Conservation (phyloP, 1,140 invertebrate genomes). For the Ips typographus region DNA sequence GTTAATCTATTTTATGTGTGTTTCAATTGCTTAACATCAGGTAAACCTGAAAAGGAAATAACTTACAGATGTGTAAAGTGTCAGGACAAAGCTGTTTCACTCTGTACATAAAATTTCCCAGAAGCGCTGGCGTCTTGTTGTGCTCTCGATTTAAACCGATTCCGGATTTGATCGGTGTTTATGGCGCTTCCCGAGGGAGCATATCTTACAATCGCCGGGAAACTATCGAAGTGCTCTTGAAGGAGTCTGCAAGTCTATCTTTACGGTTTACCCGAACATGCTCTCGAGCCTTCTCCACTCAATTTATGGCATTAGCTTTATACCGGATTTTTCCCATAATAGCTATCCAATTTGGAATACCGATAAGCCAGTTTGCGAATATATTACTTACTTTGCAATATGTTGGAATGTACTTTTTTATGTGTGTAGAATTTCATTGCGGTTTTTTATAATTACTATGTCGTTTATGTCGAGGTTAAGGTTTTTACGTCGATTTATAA, state of each 20-base stretch:
- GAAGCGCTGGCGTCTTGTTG: slow-evolving; percentile 12
- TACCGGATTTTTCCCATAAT: not conserved
- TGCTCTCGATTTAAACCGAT: slow-evolving; percentile 24
- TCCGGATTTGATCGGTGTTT: slow-evolving; percentile 30
- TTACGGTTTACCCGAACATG: slow-evolving; percentile 21
- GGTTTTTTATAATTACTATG: too few relatives aligned
- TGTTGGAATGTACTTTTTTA: too few relatives aligned
- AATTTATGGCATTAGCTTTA: slow-evolving; percentile 22
- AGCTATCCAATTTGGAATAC: too few relatives aligned
- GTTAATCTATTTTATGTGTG: too few relatives aligned
- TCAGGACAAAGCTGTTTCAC: not conserved
- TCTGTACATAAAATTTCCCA: slow-evolving; percentile 6
- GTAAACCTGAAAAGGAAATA: too few relatives aligned
- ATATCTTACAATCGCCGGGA: slow-evolving; percentile 25
- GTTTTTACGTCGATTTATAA: too few relatives aligned
- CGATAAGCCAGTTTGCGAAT: too few relatives aligned
- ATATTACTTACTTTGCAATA: too few relatives aligned
- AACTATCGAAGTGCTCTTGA: slow-evolving; percentile 26
- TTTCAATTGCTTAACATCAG: too few relatives aligned
- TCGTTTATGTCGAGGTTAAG: too few relatives aligned
- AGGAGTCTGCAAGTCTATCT: slow-evolving; percentile 26
- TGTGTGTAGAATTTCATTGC: too few relatives aligned
- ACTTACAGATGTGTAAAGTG: too few relatives aligned
- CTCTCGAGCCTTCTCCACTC: slow-evolving; percentile 6
- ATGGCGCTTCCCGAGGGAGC: slow-evolving; percentile 22